These are phyloP conservation scores for Salminus brasiliensis DNA, from an alignment of 2,113 vertebrate species.

Conservation along the genomic window DNA sequence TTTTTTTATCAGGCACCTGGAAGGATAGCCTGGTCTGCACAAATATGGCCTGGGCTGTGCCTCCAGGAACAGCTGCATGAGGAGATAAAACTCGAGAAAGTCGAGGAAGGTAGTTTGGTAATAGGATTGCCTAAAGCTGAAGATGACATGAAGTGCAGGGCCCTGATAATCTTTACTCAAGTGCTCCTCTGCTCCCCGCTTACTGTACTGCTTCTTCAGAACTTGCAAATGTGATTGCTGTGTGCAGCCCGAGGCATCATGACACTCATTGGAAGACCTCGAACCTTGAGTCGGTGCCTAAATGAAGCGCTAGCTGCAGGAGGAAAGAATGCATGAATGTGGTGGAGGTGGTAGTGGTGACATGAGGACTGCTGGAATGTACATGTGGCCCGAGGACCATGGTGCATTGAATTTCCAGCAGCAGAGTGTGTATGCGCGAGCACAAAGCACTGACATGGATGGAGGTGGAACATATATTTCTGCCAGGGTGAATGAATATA, in stretches of 20 bases:
- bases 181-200: slow-evolving; percentile 54
- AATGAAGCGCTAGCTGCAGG: slow-evolving; percentile 5
- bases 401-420: neutral
- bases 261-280: slow-evolving; percentile 34
- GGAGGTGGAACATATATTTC: neutral
- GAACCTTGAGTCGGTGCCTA: slow-evolving; percentile 45
- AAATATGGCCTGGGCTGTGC: slow-evolving; percentile 34
- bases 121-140: slow-evolving; percentile 61
- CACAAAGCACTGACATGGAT: neutral
- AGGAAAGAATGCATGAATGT: slow-evolving; percentile 29
- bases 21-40: slow-evolving; percentile 22
- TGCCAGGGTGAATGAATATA: neutral
- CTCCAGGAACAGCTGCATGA: slow-evolving; percentile 52
- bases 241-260: slow-evolving; percentile 35
- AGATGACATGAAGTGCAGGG: slow-evolving; percentile 48
- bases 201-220: slow-evolving; percentile 48
- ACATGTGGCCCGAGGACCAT: slow-evolving; percentile 1
- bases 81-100: slow-evolving; percentile 55
- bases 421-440: neutral
- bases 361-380: neutral
- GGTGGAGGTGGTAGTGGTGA: too few species aligned
- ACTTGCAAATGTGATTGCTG: slow-evolving; percentile 53
- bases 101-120: slow-evolving; percentile 51
- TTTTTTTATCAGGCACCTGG: slow-evolving; percentile 41
- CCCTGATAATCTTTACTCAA: slow-evolving; percentile 63